phyloP scores from a whole-genome alignment of 1,140 invertebrate genomes.

The Heliconius eleuchia region DNA sequence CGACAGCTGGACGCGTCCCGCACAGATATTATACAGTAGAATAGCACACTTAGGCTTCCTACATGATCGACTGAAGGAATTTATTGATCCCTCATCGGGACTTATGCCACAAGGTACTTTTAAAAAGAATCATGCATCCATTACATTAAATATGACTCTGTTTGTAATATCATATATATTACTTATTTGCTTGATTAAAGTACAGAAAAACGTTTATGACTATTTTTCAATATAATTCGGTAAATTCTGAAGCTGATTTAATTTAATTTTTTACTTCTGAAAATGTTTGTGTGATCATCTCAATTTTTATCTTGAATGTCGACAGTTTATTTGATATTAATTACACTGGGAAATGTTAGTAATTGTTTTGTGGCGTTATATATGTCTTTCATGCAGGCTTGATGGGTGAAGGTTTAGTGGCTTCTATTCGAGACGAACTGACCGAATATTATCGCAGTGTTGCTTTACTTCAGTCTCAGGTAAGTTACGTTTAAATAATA shows the following conservation, averaged over 20 bases:
- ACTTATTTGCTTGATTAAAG: not conserved
- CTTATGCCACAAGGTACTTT: constrained; percentile 78
- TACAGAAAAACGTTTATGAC: too few species aligned
- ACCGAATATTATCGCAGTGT: constrained; percentile 94
- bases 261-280: too few species aligned
- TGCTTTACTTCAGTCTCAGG: constrained; percentile 92
- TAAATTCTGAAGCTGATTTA: too few species aligned
- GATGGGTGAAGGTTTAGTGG: constrained; percentile 92
- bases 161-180: not conserved
- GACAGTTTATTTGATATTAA: too few species aligned
- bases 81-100: constrained; percentile 85
- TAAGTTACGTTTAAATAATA: constrained; percentile 58
- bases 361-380: not conserved
- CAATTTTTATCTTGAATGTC: too few species aligned
- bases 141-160: not conserved
- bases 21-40: constrained; percentile 84
- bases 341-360: not conserved
- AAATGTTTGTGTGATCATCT: too few species aligned
- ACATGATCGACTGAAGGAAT: constrained; percentile 89
- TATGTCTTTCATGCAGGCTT: constrained; percentile 82
- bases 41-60: constrained; percentile 93
- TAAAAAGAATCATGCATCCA: not conserved
- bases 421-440: constrained; percentile 92
- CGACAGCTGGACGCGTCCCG: constrained; percentile 59
- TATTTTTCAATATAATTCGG: too few species aligned